Evolutionary conservation across 2,797 vertebrate genomes (phyloP).

Genomic region (Peromyscus attwateri): DNA sequence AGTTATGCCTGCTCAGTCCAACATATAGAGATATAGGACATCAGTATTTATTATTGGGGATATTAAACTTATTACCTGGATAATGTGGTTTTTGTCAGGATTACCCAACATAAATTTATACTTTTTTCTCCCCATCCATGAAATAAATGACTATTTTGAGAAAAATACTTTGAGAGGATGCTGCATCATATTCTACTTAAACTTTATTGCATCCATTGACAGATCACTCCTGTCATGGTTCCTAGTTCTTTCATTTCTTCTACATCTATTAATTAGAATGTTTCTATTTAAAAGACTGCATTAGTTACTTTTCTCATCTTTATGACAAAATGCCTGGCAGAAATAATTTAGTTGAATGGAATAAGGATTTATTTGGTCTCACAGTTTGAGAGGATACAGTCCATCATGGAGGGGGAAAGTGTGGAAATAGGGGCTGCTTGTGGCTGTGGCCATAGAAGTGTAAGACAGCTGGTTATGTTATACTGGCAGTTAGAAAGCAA

Average conservation of each 20-base stretch:
- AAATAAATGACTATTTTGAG: background rate
- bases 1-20: background rate
- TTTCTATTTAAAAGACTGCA: background rate
- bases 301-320: background rate
- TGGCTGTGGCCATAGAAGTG: background rate
- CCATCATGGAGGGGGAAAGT: background rate
- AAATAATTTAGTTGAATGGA: background rate
- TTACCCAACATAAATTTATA: conserved; percentile 11
- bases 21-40: background rate
- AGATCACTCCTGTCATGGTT: background rate
- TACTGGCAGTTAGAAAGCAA: background rate
- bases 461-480: background rate
- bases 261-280: background rate
- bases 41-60: background rate
- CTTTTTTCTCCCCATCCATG: background rate
- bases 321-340: background rate
- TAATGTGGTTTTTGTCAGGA: background rate
- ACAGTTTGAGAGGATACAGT: background rate
- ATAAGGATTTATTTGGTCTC: background rate
- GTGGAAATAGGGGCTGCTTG: background rate
- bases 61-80: background rate
- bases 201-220: background rate
- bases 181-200: background rate
- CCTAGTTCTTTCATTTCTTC: background rate
- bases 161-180: conserved; percentile 31